Percentiles rank a stretch among this genome's conserved stretches.
Conservation (phyloP, 2,888 invertebrate species). For the Agrypnus murinus region DNA sequence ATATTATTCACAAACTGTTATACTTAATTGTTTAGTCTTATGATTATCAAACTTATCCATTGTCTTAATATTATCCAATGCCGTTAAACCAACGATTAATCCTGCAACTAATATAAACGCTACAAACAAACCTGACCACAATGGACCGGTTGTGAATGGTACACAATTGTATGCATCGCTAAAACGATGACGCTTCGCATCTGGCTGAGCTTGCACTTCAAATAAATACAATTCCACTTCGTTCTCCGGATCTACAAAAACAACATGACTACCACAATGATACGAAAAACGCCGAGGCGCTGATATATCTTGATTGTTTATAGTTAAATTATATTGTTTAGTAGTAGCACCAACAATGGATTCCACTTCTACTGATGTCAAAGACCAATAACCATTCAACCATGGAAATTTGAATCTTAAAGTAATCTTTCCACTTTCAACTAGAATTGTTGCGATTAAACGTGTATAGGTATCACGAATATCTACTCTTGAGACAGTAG, state of each 20-base stretch:
- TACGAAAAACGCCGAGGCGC: conserved; percentile 71
- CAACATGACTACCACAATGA: conserved; percentile 67
- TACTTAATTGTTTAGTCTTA: conserved; percentile 83
- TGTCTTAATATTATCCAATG: conserved; percentile 84
- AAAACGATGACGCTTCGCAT: conserved; percentile 70
- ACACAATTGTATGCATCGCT: conserved; percentile 80
- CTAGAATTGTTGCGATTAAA: conserved; percentile 64
- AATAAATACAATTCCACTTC: conserved; percentile 64
- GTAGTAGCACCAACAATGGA: conserved; percentile 47
- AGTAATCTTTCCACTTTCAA: conserved; percentile 64
- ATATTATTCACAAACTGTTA: conserved; percentile 70
- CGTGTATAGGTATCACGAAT: conserved; percentile 58
- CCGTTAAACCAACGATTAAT: conserved; percentile 78
- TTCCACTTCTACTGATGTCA: conserved; percentile 63
- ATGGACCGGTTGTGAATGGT: conserved; percentile 83
- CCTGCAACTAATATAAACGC: conserved; percentile 77
- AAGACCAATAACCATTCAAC: conserved; percentile 66
- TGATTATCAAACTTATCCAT: conserved; percentile 90
- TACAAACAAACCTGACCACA: conserved; percentile 83
- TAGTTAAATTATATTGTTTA: conserved; percentile 60
- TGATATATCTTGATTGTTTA: conserved; percentile 60
- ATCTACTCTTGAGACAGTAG: conserved; percentile 53
- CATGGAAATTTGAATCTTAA: conserved; percentile 66
- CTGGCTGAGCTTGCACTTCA: conserved; percentile 71
- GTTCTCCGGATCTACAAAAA: conserved; percentile 64